Evolutionary conservation across 2,888 invertebrate species (phyloP), one percentile per base, ranked within the genome.

Genomic region (Nebria brevicollis): DNA sequence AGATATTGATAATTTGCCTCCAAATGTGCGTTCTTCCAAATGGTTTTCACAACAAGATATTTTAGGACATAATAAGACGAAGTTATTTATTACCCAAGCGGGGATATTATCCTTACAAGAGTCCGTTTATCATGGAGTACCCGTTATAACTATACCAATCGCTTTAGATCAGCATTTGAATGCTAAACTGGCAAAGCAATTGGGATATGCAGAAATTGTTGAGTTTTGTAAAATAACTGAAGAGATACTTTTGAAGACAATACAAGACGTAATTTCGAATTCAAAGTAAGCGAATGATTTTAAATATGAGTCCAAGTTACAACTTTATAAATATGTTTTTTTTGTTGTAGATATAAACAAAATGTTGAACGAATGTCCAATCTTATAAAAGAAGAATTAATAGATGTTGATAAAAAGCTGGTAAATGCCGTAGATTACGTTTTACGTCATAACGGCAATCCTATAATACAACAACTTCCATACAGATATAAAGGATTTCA

Each of bases 31-130:
- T 43, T 54, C 66, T 6, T 20, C 72, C 1, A 77, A 82, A 43
- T 82, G 82, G 82, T 75, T 82, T 25, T 74, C 77, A 25, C 82
- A 82, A 70, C 82, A 82, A 43, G 82, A 77, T 15, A 75, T 82
- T 42, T 54, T 82, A 70, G 41, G 80, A 7, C 80, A 80, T 80
- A 64, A 75, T 26, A 75, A 80, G 66, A 34, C 72, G 54, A 80
- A 75, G 75, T 72, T 80, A 6, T 80, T 75, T 42, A 65, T 80
- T 20, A 70, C 70, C 25, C 80, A 80, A 73, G 75, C 75, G n/a
- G 80, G 80, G 70, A 80, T 80, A 64, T 41, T 80, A 64, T 80
- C 80, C 7, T 20, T 80, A 64, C 80, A 80, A 64, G 80, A 80
- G 54, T 34, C 65, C 2, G 75, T 80, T 15, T 80, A 75, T 42